Percentiles rank a stretch among this genome's conserved stretches.
Conservation (phyloP, 2,888 invertebrate genomes). For the Nipponacmea schrenckii region DNA sequence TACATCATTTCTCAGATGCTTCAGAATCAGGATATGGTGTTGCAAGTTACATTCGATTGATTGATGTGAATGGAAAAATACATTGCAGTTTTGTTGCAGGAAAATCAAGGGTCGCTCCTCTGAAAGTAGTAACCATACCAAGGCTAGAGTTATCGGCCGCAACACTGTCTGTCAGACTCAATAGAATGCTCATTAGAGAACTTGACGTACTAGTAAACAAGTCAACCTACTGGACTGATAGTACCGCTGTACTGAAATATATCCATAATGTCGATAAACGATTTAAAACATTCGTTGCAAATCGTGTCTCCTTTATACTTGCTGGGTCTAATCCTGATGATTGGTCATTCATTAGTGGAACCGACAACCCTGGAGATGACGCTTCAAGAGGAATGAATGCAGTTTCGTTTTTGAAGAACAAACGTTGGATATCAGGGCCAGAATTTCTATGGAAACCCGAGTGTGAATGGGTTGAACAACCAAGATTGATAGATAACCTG, state of each 20-base stretch:
- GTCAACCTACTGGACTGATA: constrained; percentile 20
- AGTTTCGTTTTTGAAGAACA: background rate
- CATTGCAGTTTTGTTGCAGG: constrained; percentile 11
- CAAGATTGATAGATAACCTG: background rate
- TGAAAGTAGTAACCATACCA: constrained; percentile 16
- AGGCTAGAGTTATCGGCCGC: constrained; percentile 19
- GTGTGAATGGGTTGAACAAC: background rate
- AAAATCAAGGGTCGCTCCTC: constrained; percentile 16
- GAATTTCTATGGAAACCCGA: constrained; percentile 2
- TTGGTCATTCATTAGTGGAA: background rate
- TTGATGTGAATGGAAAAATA: constrained; percentile 7
- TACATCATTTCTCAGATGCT: constrained; percentile 22
- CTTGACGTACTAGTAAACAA: background rate
- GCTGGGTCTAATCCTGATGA: constrained; percentile 8
- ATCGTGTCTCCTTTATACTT: constrained; percentile 1
- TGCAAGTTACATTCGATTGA: constrained; percentile 15
- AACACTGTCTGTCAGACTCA: constrained; percentile 1
- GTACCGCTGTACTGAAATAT: constrained; percentile 14
- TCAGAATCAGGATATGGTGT: constrained; percentile 15
- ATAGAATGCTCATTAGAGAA: background rate
- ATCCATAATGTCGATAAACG: constrained; percentile 8
- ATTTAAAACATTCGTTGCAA: constrained; percentile 18
- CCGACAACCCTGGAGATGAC: constrained; percentile 2
- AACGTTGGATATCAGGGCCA: background rate
- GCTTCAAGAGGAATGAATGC: background rate